Percentiles rank a stretch among this genome's conserved stretches.
Evolutionary conservation across 2,797 vertebrate species (phyloP).

Genomic region (Girardinus metallicus): DNA sequence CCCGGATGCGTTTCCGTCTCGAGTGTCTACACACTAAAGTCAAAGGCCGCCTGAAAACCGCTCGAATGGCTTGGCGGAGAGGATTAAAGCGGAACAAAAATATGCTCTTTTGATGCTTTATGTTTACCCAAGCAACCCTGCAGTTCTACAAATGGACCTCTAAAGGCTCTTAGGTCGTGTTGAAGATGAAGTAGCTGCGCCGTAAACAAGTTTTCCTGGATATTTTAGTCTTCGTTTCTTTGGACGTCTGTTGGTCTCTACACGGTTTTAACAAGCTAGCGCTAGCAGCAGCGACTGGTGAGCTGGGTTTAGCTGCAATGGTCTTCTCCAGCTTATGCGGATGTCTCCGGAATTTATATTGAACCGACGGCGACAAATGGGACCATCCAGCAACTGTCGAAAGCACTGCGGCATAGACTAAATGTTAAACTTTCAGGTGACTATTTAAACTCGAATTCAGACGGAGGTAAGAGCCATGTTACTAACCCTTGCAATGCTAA

Average conservation of each 20-base stretch:
- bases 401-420: conserved; percentile 74
- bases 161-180: conserved; percentile 46
- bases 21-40: conserved; percentile 71
- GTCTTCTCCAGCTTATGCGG: conserved; percentile 75
- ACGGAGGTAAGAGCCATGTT: conserved; percentile 75
- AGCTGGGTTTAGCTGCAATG: conserved; percentile 76
- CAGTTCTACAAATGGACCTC: conserved; percentile 48
- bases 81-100: conserved; percentile 80
- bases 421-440: conserved; percentile 47
- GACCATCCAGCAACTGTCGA: conserved; percentile 81
- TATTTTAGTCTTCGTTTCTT: conserved; percentile 66
- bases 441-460: conserved; percentile 52
- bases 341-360: conserved; percentile 77
- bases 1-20: conserved; percentile 66
- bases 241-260: conserved; percentile 71
- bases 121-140: conserved; percentile 43
- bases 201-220: conserved; percentile 64
- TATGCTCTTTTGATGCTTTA: conserved; percentile 73
- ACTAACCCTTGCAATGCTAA: conserved; percentile 28
- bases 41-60: conserved; percentile 82
- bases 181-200: conserved; percentile 60
- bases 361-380: conserved; percentile 83
- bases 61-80: conserved; percentile 76
- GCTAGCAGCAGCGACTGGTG: conserved; percentile 65
- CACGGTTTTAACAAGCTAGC: conserved; percentile 71